A percentile compares a stretch with the other conserved stretches of the same genome.
Conservation (phyloP, 2,888 invertebrate genomes). For the Cheilosia vulpina region DNA sequence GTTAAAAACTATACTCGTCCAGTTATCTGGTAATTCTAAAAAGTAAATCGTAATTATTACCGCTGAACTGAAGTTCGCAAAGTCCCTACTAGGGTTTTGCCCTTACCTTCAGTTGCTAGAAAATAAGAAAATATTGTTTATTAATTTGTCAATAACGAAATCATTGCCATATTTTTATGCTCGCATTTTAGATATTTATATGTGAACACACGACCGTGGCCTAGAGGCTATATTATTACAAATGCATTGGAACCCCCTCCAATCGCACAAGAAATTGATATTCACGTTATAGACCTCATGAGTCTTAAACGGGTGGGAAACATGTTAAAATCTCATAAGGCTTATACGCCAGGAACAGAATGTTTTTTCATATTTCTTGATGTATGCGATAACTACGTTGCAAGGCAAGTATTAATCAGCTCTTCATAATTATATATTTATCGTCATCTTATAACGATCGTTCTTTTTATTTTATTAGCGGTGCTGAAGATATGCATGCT, state of each 20-base stretch:
- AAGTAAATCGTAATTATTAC: no score
- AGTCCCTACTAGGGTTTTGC: no score
- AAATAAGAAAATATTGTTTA: no score
- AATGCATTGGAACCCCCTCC: slow-evolving; percentile 92
- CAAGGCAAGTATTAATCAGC: slow-evolving; percentile 85
- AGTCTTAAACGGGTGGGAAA: slow-evolving; percentile 90
- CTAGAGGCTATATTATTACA: slow-evolving; percentile 88
- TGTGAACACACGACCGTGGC: slow-evolving; percentile 93
- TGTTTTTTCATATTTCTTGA: slow-evolving; percentile 94
- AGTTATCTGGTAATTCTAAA: no score
- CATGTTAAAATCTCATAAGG: slow-evolving; percentile 91
- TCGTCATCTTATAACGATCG: not conserved
- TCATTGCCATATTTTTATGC: not conserved
- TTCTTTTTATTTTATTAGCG: slow-evolving; percentile 85
- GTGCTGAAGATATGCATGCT: slow-evolving; percentile 92
- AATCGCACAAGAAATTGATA: slow-evolving; percentile 93
- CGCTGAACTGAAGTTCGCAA: no score
- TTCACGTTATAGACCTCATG: slow-evolving; percentile 92
- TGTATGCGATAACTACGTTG: slow-evolving; percentile 92
- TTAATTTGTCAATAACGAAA: no score
- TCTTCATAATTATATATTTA: not conserved
- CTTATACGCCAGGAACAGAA: slow-evolving; percentile 92
- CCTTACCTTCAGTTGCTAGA: no score
- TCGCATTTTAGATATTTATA: slow-evolving; percentile 87
- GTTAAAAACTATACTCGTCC: no score